Evolutionary conservation across 2,113 vertebrate species (phyloP), one percentile per base, ranked within the genome.

Genomic region (Vidua chalybeata): DNA sequence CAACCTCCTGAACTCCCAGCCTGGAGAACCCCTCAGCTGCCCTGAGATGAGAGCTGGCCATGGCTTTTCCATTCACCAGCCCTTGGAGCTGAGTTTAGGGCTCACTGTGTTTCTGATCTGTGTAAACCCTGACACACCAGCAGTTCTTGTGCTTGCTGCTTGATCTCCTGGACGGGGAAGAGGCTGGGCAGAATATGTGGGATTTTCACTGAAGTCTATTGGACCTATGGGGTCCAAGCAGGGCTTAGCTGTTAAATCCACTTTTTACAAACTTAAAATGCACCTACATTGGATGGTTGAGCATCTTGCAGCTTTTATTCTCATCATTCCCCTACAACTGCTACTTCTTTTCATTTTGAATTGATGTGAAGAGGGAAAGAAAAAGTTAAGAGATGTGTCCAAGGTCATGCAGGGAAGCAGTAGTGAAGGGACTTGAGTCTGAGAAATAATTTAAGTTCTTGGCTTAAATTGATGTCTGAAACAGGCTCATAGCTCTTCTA

Each of bases 81-180:
- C 35, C 41, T 13, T 28, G 22, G 71, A 72, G 31, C 4, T 27
- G 49, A 31, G 66, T 51, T 85, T 6, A 46, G 41, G 43, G 63
- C 46, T 41, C 0, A 0, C 0, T 7, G 26, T 26, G 56, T 5
- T 63, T 37, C 79, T 64, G 71, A 45, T 15, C 23, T 13, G 31
- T 80, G 56, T 26, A 31, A 87, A 71, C 14, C 56, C 71, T 59
- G 51, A 37, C 64, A 45, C 37, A 35, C 2, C 27, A 11, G 14
- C 59, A 15, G 15, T 0, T 66, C 43, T 28, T 66, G 46, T 80
- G 54, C 37, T 61, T 72, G 52, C 23, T 52, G 27, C 39, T 68
- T 22, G 6, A 11, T 19, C 43, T 88, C 41, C 52, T 59, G 61
- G 68, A 30, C 71, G 33, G 51, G 1, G 2, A 41, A 82, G 48